These are phyloP conservation scores for Bombycilla garrulus DNA, from an alignment of 2,113 vertebrate species.

Conservation along the genomic window DNA sequence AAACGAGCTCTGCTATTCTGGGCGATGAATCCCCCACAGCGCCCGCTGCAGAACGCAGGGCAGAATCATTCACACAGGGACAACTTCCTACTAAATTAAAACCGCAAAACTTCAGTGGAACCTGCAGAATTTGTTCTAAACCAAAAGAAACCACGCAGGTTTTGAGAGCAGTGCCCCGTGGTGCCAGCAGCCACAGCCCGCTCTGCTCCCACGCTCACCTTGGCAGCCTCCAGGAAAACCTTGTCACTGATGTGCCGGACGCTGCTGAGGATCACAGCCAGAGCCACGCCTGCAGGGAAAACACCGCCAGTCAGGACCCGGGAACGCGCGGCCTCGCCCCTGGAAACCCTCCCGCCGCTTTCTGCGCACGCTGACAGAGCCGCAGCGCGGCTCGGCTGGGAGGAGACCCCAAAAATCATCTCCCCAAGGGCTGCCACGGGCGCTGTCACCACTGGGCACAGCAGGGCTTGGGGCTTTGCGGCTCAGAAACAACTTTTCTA, in stretches of 20 bases:
- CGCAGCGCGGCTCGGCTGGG: accelerated
- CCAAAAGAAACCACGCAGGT: neutral
- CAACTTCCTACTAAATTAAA: neutral
- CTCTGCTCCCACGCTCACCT: conserved; percentile 76
- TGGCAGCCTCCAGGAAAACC: conserved; percentile 95
- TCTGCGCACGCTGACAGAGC: neutral
- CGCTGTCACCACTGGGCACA: accelerated
- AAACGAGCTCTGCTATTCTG: accelerated
- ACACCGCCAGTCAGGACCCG: neutral
- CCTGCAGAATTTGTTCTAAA: neutral
- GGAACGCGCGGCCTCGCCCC: no score
- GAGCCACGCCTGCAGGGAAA: conserved; percentile 83
- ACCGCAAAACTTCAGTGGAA: neutral
- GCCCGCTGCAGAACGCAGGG: neutral
- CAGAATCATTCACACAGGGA: accelerated
- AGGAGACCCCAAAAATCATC: accelerated
- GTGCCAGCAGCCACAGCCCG: neutral
- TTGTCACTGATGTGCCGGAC: conserved; percentile 93
- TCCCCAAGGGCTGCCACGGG: accelerated
- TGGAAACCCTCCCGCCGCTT: accelerated
- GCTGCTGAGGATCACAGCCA: conserved; percentile 92
- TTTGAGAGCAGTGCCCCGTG: neutral
- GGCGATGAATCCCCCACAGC: neutral
- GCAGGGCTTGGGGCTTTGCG: accelerated
- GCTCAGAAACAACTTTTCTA: neutral